Evolutionary conservation across 2,888 invertebrate species (phyloP).

Genomic region (Arge pagana): DNA sequence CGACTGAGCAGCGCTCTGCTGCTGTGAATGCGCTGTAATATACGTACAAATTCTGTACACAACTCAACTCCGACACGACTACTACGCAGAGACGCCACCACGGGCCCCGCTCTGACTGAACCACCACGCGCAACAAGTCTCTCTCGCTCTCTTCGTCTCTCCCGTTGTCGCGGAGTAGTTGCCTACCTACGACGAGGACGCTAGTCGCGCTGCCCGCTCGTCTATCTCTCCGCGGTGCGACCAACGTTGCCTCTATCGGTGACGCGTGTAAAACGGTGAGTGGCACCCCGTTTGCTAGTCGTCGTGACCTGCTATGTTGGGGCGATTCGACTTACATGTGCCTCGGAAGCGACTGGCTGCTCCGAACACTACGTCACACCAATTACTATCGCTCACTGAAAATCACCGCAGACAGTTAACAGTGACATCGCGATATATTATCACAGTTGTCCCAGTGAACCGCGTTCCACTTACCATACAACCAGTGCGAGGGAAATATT

Average conservation of each 20-base stretch:
- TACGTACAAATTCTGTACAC: no score
- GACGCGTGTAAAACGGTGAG: background rate
- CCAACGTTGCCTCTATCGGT: background rate
- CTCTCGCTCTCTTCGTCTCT: conserved; percentile 16
- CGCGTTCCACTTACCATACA: background rate
- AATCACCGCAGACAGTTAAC: background rate
- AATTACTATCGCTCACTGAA: background rate
- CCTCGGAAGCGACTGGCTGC: conserved; percentile 4
- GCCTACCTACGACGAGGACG: background rate
- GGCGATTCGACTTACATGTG: background rate
- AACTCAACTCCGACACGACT: no score
- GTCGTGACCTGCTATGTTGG: no score
- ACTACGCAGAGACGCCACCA: conserved; percentile 6
- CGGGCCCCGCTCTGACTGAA: background rate
- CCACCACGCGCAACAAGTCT: conserved; percentile 13
- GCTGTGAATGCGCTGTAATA: conserved; percentile 1
- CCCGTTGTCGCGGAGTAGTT: background rate
- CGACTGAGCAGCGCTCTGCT: conserved; percentile 7
- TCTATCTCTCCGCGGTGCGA: background rate
- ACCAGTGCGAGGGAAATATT: background rate
- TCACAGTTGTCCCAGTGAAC: conserved; percentile 1
- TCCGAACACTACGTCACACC: background rate
- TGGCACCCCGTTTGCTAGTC: background rate
- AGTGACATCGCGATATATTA: background rate
- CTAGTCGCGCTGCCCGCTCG: background rate